A percentile compares a stretch with the other conserved stretches of the same genome.
These are phyloP conservation scores for Cyprinodon diabolis DNA, from an alignment of 2,797 vertebrate genomes.

Conservation along the genomic window DNA sequence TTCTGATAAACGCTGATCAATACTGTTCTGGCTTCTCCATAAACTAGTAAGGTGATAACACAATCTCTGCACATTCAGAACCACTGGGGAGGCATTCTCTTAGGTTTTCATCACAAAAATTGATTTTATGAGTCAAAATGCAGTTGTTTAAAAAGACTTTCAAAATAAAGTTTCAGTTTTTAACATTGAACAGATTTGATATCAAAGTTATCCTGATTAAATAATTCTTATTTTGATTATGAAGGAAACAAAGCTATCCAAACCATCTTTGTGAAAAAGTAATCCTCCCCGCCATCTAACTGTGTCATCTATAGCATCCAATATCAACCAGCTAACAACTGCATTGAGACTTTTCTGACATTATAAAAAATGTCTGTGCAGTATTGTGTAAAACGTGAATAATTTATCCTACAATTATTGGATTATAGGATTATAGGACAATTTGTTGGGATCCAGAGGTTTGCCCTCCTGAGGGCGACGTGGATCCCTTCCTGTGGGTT, in stretches of 20 bases:
- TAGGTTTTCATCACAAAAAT: slow-evolving; percentile 22
- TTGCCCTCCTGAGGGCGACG: no score
- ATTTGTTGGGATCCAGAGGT: background rate
- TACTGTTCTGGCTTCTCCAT: background rate
- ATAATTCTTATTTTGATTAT: background rate
- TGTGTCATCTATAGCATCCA: background rate
- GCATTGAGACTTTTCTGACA: background rate
- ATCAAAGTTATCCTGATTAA: background rate
- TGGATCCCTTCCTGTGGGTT: no score
- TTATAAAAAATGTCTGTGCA: background rate
- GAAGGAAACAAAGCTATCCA: background rate
- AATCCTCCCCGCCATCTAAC: background rate
- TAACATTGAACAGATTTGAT: no score
- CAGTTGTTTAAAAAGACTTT: background rate
- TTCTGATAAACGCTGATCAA: background rate
- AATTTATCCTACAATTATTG: background rate
- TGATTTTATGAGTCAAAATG: background rate
- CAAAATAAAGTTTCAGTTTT: no score
- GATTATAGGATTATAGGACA: no score
- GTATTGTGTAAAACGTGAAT: background rate
- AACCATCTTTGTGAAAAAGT: background rate
- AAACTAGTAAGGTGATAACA: background rate
- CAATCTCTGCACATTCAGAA: slow-evolving; percentile 46
- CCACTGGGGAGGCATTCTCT: slow-evolving; percentile 23
- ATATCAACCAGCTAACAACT: background rate